A percentile compares a stretch with the other conserved stretches of the same genome.
These are phyloP conservation scores for Microchrysa polita DNA, from an alignment of 2,888 invertebrate genomes.

Conservation along the genomic window DNA sequence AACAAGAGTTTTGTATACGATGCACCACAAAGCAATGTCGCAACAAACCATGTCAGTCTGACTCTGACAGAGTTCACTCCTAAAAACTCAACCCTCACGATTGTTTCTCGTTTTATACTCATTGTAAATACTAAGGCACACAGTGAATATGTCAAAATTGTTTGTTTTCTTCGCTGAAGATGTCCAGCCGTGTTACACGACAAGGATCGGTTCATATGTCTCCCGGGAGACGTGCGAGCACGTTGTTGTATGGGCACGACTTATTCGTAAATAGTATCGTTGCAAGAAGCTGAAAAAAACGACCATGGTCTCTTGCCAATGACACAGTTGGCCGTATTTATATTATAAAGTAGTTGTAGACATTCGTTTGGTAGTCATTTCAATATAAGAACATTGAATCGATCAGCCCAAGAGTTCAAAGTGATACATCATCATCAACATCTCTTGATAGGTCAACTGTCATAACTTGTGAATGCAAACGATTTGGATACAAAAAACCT, in stretches of 20 bases:
- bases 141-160: background rate
- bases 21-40: too few species aligned
- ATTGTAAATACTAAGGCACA: constrained; percentile 17
- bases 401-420: constrained; percentile 33
- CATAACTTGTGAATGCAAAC: constrained; percentile 53
- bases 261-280: background rate
- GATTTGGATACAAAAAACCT: constrained; percentile 48
- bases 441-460: constrained; percentile 54
- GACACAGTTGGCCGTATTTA: constrained; percentile 13
- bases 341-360: background rate
- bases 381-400: constrained; percentile 22
- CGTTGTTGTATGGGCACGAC: background rate
- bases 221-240: constrained; percentile 31
- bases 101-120: constrained; percentile 17
- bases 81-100: background rate
- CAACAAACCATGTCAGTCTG: too few species aligned
- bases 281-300: background rate
- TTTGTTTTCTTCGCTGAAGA: constrained; percentile 37
- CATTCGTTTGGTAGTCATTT: constrained; percentile 18
- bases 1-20: too few species aligned
- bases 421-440: constrained; percentile 55
- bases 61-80: too few species aligned
- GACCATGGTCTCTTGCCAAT: constrained; percentile 13
- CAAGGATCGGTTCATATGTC: constrained; percentile 7
- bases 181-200: constrained; percentile 38